Evolutionary conservation across 2,113 vertebrate genomes (phyloP).

Genomic region (Cacatua alba): DNA sequence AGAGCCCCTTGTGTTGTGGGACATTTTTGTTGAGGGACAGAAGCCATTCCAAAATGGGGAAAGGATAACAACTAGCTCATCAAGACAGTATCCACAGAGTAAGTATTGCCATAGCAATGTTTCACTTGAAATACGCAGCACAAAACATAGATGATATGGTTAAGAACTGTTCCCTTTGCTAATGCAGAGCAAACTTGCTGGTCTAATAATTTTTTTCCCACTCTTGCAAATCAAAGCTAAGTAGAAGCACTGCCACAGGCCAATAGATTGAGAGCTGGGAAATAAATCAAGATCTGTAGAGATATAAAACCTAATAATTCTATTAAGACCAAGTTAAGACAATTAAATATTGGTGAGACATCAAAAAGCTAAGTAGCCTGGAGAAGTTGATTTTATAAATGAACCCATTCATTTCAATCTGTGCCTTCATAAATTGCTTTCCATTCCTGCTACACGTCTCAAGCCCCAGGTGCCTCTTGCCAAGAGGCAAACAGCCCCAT

Average conservation of each 20-base stretch:
- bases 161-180: background rate
- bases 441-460: background rate
- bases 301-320: conserved; percentile 52
- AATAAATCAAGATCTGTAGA: conserved; percentile 42
- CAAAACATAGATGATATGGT: background rate
- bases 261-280: background rate
- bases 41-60: background rate
- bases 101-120: background rate
- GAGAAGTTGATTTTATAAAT: conserved; percentile 56
- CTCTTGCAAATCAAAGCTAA: background rate
- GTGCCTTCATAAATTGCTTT: background rate
- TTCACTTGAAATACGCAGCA: background rate
- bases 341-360: conserved; percentile 46
- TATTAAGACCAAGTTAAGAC: conserved; percentile 44
- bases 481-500: background rate
- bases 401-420: background rate
- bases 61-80: background rate
- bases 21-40: background rate
- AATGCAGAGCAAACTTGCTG: background rate
- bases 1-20: background rate
- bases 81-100: background rate
- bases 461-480: background rate
- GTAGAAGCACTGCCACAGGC: conserved; percentile 15
- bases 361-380: conserved; percentile 38
- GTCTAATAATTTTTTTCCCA: background rate